Evolutionary conservation across 2,888 invertebrate genomes (phyloP).

Genomic region (Opisthograptis luteolata): DNA sequence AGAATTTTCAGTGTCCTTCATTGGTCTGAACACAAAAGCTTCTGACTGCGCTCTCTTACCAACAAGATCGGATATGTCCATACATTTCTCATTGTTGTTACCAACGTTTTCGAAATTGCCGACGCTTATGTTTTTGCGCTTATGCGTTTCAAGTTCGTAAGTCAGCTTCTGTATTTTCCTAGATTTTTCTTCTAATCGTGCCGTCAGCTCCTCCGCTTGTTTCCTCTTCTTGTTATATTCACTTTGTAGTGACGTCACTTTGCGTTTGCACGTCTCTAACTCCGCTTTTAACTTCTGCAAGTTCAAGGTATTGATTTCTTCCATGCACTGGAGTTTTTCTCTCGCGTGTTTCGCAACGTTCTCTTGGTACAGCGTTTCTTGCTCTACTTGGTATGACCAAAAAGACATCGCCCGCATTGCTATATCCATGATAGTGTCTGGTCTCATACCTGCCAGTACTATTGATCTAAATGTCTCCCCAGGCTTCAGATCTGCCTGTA

Average conservation of each 20-base stretch:
- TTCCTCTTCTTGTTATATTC: constrained; percentile 75
- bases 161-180: constrained; percentile 77
- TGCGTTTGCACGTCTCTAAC: constrained; percentile 75
- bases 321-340: constrained; percentile 75
- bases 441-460: constrained; percentile 80
- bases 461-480: constrained; percentile 81
- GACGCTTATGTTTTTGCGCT: constrained; percentile 66
- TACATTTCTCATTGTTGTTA: constrained; percentile 63
- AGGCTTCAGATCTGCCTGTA: constrained; percentile 79
- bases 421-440: constrained; percentile 81
- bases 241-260: constrained; percentile 67
- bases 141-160: constrained; percentile 73
- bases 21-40: constrained; percentile 70
- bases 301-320: constrained; percentile 74
- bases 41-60: constrained; percentile 64
- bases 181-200: constrained; percentile 71
- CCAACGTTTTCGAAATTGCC: constrained; percentile 54
- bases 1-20: constrained; percentile 62
- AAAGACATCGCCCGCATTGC: constrained; percentile 83
- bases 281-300: constrained; percentile 77
- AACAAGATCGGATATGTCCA: constrained; percentile 75
- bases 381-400: constrained; percentile 82
- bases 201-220: constrained; percentile 73
- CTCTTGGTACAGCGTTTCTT: constrained; percentile 79
- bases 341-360: constrained; percentile 73